Evolutionary conservation across 2,888 invertebrate species (phyloP).

Genomic region (Pandemis heparana): DNA sequence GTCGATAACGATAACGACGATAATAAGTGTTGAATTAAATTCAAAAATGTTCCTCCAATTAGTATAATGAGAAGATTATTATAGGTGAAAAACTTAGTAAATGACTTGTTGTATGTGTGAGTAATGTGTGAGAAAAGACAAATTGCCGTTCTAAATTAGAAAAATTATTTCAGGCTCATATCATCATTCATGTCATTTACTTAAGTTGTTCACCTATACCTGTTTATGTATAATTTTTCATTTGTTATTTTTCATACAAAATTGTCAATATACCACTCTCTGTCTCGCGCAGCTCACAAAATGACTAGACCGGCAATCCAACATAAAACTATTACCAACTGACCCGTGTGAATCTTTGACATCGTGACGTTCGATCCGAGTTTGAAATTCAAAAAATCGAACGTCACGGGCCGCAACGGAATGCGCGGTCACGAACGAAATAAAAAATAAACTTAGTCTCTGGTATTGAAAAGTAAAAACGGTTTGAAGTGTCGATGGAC

Average conservation of each 20-base stretch:
- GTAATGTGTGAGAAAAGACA: too few relatives aligned
- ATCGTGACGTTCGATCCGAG: slow-evolving; percentile 64
- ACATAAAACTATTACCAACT: slow-evolving; percentile 15
- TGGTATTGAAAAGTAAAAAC: slow-evolving; percentile 2
- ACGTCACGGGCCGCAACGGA: slow-evolving; percentile 63
- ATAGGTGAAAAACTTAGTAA: too few relatives aligned
- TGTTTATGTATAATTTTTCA: not conserved
- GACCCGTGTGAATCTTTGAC: slow-evolving; percentile 79
- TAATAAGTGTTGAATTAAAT: too few relatives aligned
- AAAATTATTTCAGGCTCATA: too few relatives aligned
- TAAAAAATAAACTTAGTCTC: not conserved
- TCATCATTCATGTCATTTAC: too few relatives aligned
- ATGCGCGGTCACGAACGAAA: slow-evolving; percentile 27
- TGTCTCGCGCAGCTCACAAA: not conserved
- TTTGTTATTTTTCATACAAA: not conserved
- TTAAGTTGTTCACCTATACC: too few relatives aligned
- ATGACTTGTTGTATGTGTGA: too few relatives aligned
- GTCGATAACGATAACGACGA: too few relatives aligned
- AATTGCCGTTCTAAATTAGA: too few relatives aligned
- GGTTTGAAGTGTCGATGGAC: not conserved
- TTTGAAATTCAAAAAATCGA: slow-evolving; percentile 59
- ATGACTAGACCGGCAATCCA: slow-evolving; percentile 12
- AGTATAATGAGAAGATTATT: too few relatives aligned
- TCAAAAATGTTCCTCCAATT: too few relatives aligned
- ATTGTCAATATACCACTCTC: not conserved